Base-by-base conservation (phyloP, 2,113 vertebrate species). In the Bolborhynchus lineola region DNA sequence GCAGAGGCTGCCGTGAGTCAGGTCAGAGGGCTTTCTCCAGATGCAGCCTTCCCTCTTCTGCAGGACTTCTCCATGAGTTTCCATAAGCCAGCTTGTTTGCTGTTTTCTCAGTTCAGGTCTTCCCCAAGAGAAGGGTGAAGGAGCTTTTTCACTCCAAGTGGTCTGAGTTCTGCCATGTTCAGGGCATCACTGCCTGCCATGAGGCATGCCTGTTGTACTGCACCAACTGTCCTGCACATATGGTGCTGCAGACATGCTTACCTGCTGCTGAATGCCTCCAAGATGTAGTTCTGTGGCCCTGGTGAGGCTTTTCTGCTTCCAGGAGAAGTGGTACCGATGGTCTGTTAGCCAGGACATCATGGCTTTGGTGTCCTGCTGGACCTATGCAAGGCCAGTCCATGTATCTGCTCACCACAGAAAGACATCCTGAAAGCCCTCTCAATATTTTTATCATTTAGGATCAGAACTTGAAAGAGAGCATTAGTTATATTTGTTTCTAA, bases 401-500 rank as follows among this genome's bases (percentile, higher is more conserved):
- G 60, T 78, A 13, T 44, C 74, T 50, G 62, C 65, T 81, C 39
- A 35, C 7, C n/a, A 14, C 50, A 49, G 29, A 63, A 90, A 47
- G 83, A 20, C 20, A 20, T 49, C 44, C 63, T 65, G 77, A 81
- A 82, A 84, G 21, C 52, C 62, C 49, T 11, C 20, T 37, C 35
- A 12, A 7, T 69, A 44, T 85, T 91, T 76, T 87, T 69, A 23
- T 80, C 13, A 31, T 17, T 69, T 70, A 52, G 57, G 65, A 65
- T 19, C 33, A 59, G 96, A 95, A 97, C 94, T 94, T 96, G 97
- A 98, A 96, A 95, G 76, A 97, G 60, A 96, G 91, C 91, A 96
- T 98, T 97, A 98, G 98, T 98, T 98, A 97, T 98, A 97, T 95
- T 98, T 98, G 95, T 96, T 92, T 95, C 98, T 98, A 95, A 96